A percentile compares a stretch with the other conserved stretches of the same genome.
phyloP scores from a whole-genome alignment of 2,113 vertebrate genomes.

The Brachypteracias leptosomus region DNA sequence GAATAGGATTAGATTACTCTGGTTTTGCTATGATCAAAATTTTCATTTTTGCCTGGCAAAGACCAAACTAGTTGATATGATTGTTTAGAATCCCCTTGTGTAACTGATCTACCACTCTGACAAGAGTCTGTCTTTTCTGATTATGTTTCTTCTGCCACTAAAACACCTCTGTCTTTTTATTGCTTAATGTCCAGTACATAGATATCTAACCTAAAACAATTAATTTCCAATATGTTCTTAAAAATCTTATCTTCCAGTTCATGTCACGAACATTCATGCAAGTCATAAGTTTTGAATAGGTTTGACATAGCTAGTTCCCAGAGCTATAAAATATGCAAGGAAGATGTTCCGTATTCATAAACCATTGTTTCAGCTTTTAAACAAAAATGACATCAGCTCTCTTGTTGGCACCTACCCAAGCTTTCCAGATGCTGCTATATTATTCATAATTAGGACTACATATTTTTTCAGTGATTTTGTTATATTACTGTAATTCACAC shows the following conservation, averaged over 20 bases:
- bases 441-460: neutral
- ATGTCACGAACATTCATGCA: neutral
- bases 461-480: neutral
- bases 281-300: neutral
- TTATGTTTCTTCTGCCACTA: neutral
- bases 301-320: neutral
- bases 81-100: neutral
- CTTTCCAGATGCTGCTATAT: conserved; percentile 27
- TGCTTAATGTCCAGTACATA: neutral
- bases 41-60: neutral
- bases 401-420: neutral
- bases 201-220: neutral
- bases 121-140: neutral
- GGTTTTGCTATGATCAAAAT: neutral
- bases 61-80: neutral
- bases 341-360: conserved; percentile 4
- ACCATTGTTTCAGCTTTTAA: neutral
- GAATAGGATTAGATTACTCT: neutral
- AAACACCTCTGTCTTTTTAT: neutral
- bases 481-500: neutral
- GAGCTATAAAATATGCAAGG: neutral
- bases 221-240: neutral
- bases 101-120: neutral
- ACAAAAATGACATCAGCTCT: neutral
- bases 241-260: neutral